Conservation (phyloP, 2,888 invertebrate genomes). For the Sphaeridia pumilis region DNA sequence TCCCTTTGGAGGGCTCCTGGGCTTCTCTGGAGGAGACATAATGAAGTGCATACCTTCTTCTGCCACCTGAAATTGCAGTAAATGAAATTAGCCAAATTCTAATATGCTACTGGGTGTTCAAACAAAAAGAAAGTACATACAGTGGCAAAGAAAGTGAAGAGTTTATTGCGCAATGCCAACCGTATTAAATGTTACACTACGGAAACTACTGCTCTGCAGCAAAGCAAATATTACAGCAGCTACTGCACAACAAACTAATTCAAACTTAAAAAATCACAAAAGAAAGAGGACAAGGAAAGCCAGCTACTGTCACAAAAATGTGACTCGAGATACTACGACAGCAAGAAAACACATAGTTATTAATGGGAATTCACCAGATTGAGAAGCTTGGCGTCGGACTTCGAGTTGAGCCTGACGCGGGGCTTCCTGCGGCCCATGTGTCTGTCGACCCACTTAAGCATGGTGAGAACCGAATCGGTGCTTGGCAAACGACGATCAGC, state of each 20-base stretch:
- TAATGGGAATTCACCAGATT: slow-evolving; percentile 28
- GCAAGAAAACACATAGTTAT: not conserved
- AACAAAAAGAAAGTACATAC: too few species aligned
- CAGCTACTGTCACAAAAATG: too few species aligned
- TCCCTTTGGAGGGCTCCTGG: slow-evolving; percentile 2
- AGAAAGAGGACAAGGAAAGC: too few species aligned
- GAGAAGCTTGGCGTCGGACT: slow-evolving; percentile 22
- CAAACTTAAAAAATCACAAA: slow-evolving; percentile 4
- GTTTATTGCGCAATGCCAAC: too few species aligned
- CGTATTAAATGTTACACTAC: not conserved
- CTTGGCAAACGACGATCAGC: slow-evolving; percentile 77
- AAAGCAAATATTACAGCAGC: too few species aligned
- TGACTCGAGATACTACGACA: not conserved
- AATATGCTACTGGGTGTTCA: too few species aligned
- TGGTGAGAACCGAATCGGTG: slow-evolving; percentile 75
- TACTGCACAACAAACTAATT: too few species aligned
- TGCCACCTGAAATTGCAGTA: slow-evolving; percentile 17
- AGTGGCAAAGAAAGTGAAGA: too few species aligned
- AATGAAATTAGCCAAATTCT: too few species aligned
- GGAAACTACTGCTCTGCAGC: slow-evolving; percentile 6
- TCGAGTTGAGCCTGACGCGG: slow-evolving; percentile 36
- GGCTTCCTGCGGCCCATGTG: slow-evolving; percentile 70
- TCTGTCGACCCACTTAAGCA: slow-evolving; percentile 81
- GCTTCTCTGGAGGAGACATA: slow-evolving; percentile 21
- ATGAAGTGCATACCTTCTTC: slow-evolving; percentile 29